These are phyloP conservation scores for Nasonia oneida DNA, from an alignment of 2,888 invertebrate genomes.

Conservation along the genomic window DNA sequence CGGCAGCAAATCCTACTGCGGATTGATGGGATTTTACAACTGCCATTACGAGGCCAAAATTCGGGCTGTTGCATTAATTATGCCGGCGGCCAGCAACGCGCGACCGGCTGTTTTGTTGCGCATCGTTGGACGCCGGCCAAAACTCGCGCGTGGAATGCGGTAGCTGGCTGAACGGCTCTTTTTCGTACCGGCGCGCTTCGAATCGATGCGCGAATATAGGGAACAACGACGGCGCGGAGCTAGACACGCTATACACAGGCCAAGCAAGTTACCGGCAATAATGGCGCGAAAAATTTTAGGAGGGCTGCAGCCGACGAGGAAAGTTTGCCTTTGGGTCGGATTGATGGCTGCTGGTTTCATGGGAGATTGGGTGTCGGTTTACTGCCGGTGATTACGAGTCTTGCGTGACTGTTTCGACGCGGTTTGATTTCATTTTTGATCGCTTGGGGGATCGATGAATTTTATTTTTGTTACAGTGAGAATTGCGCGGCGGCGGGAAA, in stretches of 20 bases:
- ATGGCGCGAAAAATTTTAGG: slow-evolving; percentile 2
- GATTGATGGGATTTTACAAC: slow-evolving; percentile 33
- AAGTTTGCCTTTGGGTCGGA: not conserved
- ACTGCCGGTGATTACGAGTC: not conserved
- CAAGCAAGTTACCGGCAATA: not conserved
- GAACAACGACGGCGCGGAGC: not conserved
- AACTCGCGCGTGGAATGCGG: not conserved
- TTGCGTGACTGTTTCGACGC: not conserved
- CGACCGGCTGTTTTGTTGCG: not conserved
- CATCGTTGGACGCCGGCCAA: slow-evolving; percentile 35
- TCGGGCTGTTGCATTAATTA: slow-evolving; percentile 26
- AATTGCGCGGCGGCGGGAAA: too few species aligned
- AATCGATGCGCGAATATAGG: not conserved
- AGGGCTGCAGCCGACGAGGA: not conserved
- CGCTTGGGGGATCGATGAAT: too few species aligned
- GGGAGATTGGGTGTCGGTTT: not conserved
- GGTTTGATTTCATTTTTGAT: not conserved
- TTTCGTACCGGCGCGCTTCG: not conserved
- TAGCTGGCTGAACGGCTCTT: not conserved
- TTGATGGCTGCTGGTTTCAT: not conserved
- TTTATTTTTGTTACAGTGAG: too few species aligned
- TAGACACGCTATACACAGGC: not conserved
- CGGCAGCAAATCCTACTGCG: slow-evolving; percentile 16
- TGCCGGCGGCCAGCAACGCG: not conserved
- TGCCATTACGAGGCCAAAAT: not conserved